phyloP scores from a whole-genome alignment of 2,888 invertebrate genomes.

The Chymomyza caudatula region DNA sequence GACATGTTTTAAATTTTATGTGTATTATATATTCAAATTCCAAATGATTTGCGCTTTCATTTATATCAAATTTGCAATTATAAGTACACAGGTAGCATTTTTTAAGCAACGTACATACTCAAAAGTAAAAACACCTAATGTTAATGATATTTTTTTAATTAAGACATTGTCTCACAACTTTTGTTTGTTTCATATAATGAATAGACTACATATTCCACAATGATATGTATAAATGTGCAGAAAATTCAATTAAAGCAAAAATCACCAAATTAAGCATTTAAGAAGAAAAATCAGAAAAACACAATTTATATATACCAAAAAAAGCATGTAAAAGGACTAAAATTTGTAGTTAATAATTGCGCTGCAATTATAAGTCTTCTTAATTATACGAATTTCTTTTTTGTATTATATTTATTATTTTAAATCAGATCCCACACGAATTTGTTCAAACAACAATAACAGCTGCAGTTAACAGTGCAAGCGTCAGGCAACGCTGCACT shows the following conservation, averaged over 20 bases:
- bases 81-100: neutral
- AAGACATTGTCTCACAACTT: constrained; percentile 5
- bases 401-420: constrained; percentile 11
- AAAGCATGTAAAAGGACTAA: constrained; percentile 6
- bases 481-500: neutral
- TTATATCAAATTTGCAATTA: constrained; percentile 28
- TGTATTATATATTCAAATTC: constrained; percentile 49
- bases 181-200: constrained; percentile 29
- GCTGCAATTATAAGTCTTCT: constrained; percentile 39
- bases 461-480: neutral
- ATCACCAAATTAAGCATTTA: constrained; percentile 47
- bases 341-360: neutral
- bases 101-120: constrained; percentile 30
- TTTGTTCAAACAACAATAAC: neutral
- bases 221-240: constrained; percentile 12
- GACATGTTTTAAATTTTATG: constrained; percentile 16
- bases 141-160: constrained; percentile 37
- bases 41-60: constrained; percentile 44
- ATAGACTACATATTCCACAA: constrained; percentile 29
- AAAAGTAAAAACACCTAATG: constrained; percentile 19
- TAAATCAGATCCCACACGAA: constrained; percentile 3
- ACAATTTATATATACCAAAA: constrained; percentile 53
- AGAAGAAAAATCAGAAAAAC: constrained; percentile 15
- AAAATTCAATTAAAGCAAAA: neutral
- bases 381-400: constrained; percentile 33